Base-by-base conservation (phyloP, 2,113 vertebrate species). In the Podilymbus podiceps region DNA sequence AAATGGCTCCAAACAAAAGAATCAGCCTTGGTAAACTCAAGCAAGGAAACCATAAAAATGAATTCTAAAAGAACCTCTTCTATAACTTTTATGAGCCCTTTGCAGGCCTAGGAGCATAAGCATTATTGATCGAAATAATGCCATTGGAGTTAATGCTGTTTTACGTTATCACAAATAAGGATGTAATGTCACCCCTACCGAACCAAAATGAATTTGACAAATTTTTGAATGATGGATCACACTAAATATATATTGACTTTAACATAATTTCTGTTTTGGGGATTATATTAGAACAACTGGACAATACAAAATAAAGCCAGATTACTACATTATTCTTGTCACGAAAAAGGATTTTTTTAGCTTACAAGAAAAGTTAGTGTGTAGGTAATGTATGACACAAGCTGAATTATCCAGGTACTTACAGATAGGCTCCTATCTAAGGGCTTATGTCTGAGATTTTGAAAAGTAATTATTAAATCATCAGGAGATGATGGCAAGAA, bases 381-480 rank as follows among this genome's bases (percentile, higher is more conserved):
- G 33, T 68, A 58, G 75, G 87, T 89, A 63, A 67, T 5, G 47
- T 38, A 55, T 35, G 84, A 67, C 56, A 85, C 15, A 87, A 83
- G 71, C 76, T 79, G 71, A 85, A 90, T 74, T 81, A 46, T 77
- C 95, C 47, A 68, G 60, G 15, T 76, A 62, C 50, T 92, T 93
- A 91, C 46, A 93, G 88, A 68, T 5, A 88, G 46, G 14, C 21
- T 93, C 81, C 84, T 24, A 75, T 28, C 8, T 85, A 86, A 75
- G 21, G 84, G 53, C 58, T 79, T 63, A 47, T 9, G 1, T 84
- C 56, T 79, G 53, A 88, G 66, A 86, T 87, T 90, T 81, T 80
- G 69, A 78, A 68, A 96, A 74, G 64, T 31, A 93, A 90, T 94
- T 92, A 89, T 77, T 85, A 93, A 94, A 81, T 84, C 83, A 94